Percentiles rank a stretch among this genome's conserved stretches.
Conservation (phyloP, 2,888 invertebrate genomes). For the Sarcophaga caerulescens region DNA sequence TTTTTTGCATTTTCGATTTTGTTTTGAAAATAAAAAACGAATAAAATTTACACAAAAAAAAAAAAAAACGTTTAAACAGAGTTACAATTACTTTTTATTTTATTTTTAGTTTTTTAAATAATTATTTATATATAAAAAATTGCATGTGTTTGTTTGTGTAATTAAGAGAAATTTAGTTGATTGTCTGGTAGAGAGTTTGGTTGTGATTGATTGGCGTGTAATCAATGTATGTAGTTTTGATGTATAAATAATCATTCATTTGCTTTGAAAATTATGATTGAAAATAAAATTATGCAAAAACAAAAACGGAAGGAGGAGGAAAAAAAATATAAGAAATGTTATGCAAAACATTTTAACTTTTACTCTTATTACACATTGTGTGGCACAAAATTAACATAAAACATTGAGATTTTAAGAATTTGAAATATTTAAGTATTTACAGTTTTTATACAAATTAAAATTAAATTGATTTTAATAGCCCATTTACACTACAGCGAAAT, state of each 20-base stretch:
- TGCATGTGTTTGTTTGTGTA: conserved; percentile 51
- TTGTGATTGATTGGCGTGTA: conserved; percentile 9
- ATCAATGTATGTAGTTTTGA: conserved; percentile 10
- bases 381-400: background rate
- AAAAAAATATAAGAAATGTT: too few relatives aligned
- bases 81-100: conserved; percentile 27
- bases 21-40: conserved; percentile 76
- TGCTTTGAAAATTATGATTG: background rate
- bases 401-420: background rate
- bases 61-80: conserved; percentile 73
- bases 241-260: background rate
- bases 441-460: background rate
- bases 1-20: conserved; percentile 48
- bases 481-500: too few relatives aligned
- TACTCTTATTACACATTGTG: background rate
- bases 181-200: too few relatives aligned
- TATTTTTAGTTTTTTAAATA: conserved; percentile 32
- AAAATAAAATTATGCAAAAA: background rate
- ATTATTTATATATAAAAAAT: conserved; percentile 43
- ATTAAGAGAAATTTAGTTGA: conserved; percentile 9
- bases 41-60: conserved; percentile 80
- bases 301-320: background rate
- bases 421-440: background rate
- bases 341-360: background rate
- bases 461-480: too few relatives aligned